Percentiles rank a stretch among this genome's conserved stretches.
phyloP scores from a whole-genome alignment of 2,113 vertebrate species.

The Alectura lathami region DNA sequence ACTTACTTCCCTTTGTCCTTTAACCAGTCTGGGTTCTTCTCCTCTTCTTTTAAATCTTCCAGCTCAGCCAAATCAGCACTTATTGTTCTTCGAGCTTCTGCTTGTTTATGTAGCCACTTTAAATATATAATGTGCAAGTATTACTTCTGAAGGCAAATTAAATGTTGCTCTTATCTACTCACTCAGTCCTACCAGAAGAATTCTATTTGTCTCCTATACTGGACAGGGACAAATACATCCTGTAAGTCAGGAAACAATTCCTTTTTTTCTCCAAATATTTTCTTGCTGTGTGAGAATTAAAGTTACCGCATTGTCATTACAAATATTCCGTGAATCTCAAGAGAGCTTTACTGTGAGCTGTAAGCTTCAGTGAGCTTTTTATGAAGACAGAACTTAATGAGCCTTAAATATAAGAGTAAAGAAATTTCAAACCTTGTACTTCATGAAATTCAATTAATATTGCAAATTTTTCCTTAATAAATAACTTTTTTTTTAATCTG shows the following conservation, averaged over 20 bases:
- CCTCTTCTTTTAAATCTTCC: slow-evolving; percentile 86
- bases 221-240: background rate
- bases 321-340: background rate
- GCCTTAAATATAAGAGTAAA: background rate
- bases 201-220: background rate
- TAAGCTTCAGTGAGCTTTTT: background rate
- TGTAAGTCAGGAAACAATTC: background rate
- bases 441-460: background rate
- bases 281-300: background rate
- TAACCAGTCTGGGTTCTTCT: slow-evolving; percentile 91
- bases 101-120: slow-evolving; percentile 92
- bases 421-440: background rate
- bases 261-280: background rate
- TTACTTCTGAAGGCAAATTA: background rate
- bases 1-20: slow-evolving; percentile 96
- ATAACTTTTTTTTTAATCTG: too few species aligned
- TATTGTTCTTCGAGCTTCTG: slow-evolving; percentile 79
- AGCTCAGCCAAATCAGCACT: slow-evolving; percentile 81
- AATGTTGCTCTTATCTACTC: slow-evolving; percentile 2
- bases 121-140: background rate
- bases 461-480: background rate
- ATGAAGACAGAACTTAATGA: background rate
- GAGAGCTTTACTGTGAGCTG: background rate
- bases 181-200: background rate
- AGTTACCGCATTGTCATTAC: background rate